phyloP scores from a whole-genome alignment of 2,888 invertebrate species.

The Lamellibrachia satsuma region DNA sequence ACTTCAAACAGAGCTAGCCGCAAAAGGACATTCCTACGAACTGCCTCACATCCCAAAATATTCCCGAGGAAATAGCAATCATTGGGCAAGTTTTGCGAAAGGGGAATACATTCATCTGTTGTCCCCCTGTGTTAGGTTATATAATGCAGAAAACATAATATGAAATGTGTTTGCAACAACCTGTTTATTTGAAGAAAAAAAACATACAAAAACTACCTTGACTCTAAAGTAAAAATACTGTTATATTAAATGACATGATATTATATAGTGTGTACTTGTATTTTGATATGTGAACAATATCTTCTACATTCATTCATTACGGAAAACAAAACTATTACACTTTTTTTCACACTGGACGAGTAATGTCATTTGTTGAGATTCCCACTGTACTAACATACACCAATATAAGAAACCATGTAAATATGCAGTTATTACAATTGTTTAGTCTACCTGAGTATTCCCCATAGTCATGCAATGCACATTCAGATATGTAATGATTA shows the following conservation, averaged over 20 bases:
- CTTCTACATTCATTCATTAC: not conserved
- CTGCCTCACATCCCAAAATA: too few species aligned
- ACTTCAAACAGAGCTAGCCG: too few species aligned
- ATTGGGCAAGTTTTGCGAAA: not conserved
- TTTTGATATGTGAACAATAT: not conserved
- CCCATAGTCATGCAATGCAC: not conserved
- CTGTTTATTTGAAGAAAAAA: constrained; percentile 10
- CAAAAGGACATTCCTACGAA: too few species aligned
- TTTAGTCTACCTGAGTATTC: not conserved
- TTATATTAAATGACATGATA: too few species aligned
- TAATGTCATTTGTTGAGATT: too few species aligned
- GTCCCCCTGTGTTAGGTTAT: not conserved
- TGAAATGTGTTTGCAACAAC: not conserved
- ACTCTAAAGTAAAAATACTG: not conserved
- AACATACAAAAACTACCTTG: not conserved
- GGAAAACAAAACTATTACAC: too few species aligned
- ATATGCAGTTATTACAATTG: not conserved
- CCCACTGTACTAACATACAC: too few species aligned
- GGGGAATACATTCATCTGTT: not conserved
- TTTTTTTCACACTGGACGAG: too few species aligned
- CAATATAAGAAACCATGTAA: not conserved
- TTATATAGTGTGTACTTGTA: too few species aligned
- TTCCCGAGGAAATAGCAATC: not conserved
- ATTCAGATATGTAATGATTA: not conserved
- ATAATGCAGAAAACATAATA: not conserved